Evolutionary conservation across 2,888 invertebrate species (phyloP).

Genomic region (Anoncus sp.): DNA sequence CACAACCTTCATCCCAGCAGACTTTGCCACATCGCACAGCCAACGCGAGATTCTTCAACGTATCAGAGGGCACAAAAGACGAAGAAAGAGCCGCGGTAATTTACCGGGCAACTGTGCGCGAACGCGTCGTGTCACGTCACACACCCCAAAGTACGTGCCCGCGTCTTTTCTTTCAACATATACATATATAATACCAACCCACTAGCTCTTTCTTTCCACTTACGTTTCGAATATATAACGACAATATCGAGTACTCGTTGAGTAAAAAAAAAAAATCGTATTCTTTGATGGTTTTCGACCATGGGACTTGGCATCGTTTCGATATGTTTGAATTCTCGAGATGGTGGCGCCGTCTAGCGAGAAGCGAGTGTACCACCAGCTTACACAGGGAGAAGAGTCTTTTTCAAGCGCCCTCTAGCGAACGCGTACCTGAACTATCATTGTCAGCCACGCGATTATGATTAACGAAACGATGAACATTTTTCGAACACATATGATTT

Average conservation of each 20-base stretch:
- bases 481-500: not conserved
- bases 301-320: not conserved
- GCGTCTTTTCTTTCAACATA: constrained; percentile 31
- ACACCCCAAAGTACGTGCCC: constrained; percentile 67
- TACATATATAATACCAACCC: too few relatives aligned
- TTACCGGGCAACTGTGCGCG: constrained; percentile 72
- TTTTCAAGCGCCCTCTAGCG: not conserved
- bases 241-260: not conserved
- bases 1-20: constrained; percentile 63
- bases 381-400: too few relatives aligned
- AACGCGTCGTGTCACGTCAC: constrained; percentile 66
- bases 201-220: constrained; percentile 16
- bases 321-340: not conserved
- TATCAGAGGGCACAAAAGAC: constrained; percentile 61
- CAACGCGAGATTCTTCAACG: constrained; percentile 74
- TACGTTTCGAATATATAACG: constrained; percentile 29
- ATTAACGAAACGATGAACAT: too few relatives aligned
- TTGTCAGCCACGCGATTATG: too few relatives aligned
- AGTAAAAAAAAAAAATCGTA: not conserved
- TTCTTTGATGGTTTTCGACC: not conserved
- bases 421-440: not conserved
- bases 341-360: constrained; percentile 1
- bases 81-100: constrained; percentile 70
- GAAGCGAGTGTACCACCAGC: too few relatives aligned
- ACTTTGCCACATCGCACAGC: constrained; percentile 18